Conservation (phyloP, 2,113 vertebrate genomes). For the Lucifuga dentata region DNA sequence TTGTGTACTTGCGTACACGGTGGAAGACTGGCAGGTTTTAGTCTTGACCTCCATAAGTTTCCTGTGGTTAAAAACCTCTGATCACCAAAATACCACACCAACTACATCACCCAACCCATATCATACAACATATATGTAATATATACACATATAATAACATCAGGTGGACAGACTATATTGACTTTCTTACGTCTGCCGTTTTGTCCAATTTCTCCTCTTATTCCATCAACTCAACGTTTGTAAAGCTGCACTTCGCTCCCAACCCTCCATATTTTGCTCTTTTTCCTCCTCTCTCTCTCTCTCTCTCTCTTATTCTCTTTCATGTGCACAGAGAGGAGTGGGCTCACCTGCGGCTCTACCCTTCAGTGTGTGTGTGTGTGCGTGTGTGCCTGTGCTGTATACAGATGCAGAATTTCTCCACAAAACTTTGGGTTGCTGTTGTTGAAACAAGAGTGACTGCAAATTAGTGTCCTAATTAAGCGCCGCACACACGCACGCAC, state of each 20-base stretch:
- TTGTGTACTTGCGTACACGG: slow-evolving; percentile 51
- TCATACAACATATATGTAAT: too few species aligned
- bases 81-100: too few species aligned
- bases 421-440: slow-evolving; percentile 54
- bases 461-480: slow-evolving; percentile 60
- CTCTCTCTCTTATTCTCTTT: slow-evolving; percentile 61
- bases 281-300: too few species aligned
- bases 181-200: slow-evolving; percentile 17
- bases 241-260: slow-evolving; percentile 18
- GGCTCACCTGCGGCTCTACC: slow-evolving; percentile 63
- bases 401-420: slow-evolving; percentile 36
- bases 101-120: too few species aligned
- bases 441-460: slow-evolving; percentile 47
- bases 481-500: slow-evolving; percentile 43
- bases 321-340: slow-evolving; percentile 49
- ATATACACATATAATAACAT: too few species aligned
- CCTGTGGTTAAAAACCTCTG: slow-evolving; percentile 52
- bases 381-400: slow-evolving; percentile 10
- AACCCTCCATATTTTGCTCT: slow-evolving; percentile 18
- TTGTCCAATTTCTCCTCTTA: slow-evolving; percentile 5
- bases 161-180: neutral
- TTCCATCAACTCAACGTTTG: slow-evolving; percentile 13
- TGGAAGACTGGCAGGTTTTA: slow-evolving; percentile 37
- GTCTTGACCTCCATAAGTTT: slow-evolving; percentile 68
- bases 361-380: slow-evolving; percentile 19